Evolutionary conservation across 2,888 invertebrate genomes (phyloP).

Genomic region (Meghimatium bilineatum): DNA sequence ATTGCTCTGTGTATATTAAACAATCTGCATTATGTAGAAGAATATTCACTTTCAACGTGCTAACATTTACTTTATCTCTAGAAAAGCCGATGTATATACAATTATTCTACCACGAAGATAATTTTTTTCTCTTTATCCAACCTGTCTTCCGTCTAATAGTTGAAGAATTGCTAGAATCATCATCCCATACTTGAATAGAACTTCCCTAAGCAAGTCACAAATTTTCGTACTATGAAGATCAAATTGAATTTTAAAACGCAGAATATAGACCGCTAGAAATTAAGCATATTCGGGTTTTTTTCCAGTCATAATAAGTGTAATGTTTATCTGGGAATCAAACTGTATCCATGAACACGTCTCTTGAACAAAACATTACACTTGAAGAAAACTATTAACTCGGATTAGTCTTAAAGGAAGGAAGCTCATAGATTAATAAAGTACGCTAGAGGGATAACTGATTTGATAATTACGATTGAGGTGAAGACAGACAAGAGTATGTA

Average conservation of each 20-base stretch:
- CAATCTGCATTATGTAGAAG: too few relatives aligned
- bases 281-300: neutral
- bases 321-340: constrained; percentile 11
- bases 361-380: constrained; percentile 16
- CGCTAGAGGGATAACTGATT: constrained; percentile 3
- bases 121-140: too few relatives aligned
- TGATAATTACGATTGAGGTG: neutral
- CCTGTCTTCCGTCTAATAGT: neutral
- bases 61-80: too few relatives aligned
- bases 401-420: constrained; percentile 19
- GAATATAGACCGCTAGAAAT: constrained; percentile 8
- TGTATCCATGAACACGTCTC: neutral
- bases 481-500: neutral
- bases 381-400: constrained; percentile 34
- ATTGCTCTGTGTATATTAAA: too few relatives aligned
- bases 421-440: constrained; percentile 33
- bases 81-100: neutral
- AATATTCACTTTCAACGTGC: too few relatives aligned
- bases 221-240: neutral
- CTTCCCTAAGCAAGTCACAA: neutral
- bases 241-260: constrained; percentile 19
- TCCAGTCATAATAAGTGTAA: neutral
- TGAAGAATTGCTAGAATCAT: neutral
- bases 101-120: too few relatives aligned
- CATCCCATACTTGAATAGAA: neutral